A percentile compares a stretch with the other conserved stretches of the same genome.
Evolutionary conservation across 2,888 invertebrate genomes (phyloP).

Genomic region (Palloptera scutellata): DNA sequence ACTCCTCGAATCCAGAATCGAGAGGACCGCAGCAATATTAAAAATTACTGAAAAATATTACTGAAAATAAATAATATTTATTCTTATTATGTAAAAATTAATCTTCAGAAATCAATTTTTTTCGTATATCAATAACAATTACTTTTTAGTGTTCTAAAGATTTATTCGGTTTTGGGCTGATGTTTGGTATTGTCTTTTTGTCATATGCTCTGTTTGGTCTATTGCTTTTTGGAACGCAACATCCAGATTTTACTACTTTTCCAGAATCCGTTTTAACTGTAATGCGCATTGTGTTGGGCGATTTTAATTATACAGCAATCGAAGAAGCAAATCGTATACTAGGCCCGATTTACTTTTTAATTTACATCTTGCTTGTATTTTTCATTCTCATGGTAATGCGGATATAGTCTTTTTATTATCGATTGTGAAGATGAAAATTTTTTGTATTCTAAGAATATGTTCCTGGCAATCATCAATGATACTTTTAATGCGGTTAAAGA

Average conservation of each 20-base stretch:
- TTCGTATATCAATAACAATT: background rate
- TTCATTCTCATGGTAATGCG: conserved; percentile 73
- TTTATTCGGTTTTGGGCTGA: conserved; percentile 75
- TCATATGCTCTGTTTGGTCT: conserved; percentile 80
- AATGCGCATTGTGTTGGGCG: conserved; percentile 77
- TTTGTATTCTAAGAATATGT: conserved; percentile 72
- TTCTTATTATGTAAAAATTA: too few relatives aligned
- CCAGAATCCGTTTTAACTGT: conserved; percentile 72
- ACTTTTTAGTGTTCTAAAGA: conserved; percentile 71
- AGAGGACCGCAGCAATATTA: too few relatives aligned
- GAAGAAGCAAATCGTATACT: conserved; percentile 73
- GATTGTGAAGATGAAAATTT: background rate
- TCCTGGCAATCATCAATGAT: conserved; percentile 81
- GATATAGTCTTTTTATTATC: background rate
- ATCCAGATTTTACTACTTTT: conserved; percentile 70
- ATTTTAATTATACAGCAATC: conserved; percentile 76
- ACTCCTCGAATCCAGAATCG: too few relatives aligned
- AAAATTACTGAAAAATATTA: too few relatives aligned
- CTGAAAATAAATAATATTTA: too few relatives aligned
- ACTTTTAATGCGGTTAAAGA: conserved; percentile 78
- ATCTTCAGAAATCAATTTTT: too few relatives aligned
- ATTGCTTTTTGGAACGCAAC: conserved; percentile 76
- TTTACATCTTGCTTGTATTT: conserved; percentile 80
- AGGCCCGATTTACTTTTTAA: conserved; percentile 78
- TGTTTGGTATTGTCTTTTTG: conserved; percentile 80